Conservation (phyloP, 1,140 invertebrate species). For the Holotrichia oblita region DNA sequence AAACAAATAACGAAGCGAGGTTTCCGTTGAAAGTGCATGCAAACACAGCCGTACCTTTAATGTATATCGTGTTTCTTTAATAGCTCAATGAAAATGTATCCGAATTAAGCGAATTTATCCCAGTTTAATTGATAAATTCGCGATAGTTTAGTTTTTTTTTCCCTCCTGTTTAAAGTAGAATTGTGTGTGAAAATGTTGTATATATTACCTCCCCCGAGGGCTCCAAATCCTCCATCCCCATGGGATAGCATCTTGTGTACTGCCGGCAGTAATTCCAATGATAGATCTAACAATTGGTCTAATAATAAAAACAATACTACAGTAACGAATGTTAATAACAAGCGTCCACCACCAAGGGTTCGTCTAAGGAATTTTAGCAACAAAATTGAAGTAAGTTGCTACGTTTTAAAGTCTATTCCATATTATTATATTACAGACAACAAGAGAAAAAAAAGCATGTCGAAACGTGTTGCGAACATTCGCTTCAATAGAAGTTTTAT, state of each 20-base stretch:
- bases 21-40: constrained; percentile 6
- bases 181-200: constrained; percentile 60
- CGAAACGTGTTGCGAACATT: neutral
- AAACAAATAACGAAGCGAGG: neutral
- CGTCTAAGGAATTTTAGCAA: constrained; percentile 50
- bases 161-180: constrained; percentile 37
- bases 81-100: neutral
- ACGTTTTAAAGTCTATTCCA: neutral
- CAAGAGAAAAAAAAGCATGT: neutral
- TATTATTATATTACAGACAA: neutral
- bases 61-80: neutral
- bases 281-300: constrained; percentile 32
- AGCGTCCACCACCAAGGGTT: constrained; percentile 49
- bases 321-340: neutral
- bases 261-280: constrained; percentile 28
- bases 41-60: constrained; percentile 16
- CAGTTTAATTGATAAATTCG: constrained; percentile 33
- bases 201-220: constrained; percentile 62
- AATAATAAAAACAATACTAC: constrained; percentile 23
- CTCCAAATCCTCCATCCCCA: constrained; percentile 64
- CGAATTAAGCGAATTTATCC: neutral
- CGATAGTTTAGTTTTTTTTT: constrained; percentile 24
- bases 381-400: constrained; percentile 51
- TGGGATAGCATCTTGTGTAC: constrained; percentile 60
- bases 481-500: neutral